Evolutionary conservation across 2,797 vertebrate genomes (phyloP), one percentile per base, ranked within the genome.

Genomic region (Sphenodon punctatus): DNA sequence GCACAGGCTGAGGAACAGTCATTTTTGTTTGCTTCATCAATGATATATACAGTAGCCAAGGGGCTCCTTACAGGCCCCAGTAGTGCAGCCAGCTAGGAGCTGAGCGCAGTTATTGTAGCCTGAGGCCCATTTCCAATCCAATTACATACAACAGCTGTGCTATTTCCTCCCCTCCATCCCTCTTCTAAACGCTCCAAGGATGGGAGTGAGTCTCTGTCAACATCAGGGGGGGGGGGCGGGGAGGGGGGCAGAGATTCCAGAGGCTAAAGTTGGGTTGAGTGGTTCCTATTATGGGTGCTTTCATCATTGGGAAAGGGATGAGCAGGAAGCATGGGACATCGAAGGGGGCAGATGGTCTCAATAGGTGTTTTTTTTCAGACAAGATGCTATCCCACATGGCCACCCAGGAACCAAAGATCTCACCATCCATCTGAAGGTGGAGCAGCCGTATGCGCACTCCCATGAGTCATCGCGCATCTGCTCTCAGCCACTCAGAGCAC

Each of bases 121-220:
- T 1, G 73, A 78, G 82, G 87, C 78, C 71, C 72, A 63, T 67
- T 95, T 93, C 86, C 90, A 91, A 92, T 86, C 64, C 84, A 95
- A 88, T 93, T 83, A 94, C 45, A 49, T 39, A 85, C 42, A 87
- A 53, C 36, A 77, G 80, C 80, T 88, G 78, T 88, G 74, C 75
- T 80, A 88, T 89, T 67, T 88, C 61, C 63, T 71, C 65, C 61
- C 80, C 63, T 60, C 81, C 67, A 87, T 38, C 25, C 43, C 49
- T 13, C 82, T 64, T 53, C 55, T 79, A 70, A 53, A 82, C 68
- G 75, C 65, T 77, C 87, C 71, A 73, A 84, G 58, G 56, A 75
- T 15, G 3, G 19, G 36, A 27, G 27, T 30, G 59, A 53, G 32
- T 22, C 58, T 87, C 82, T 87, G 60, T 82, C 55, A 67, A 80